Conservation (phyloP, 37 sponge, comb jelly and placozoan species). For the Aplysina aerophoba region DNA sequence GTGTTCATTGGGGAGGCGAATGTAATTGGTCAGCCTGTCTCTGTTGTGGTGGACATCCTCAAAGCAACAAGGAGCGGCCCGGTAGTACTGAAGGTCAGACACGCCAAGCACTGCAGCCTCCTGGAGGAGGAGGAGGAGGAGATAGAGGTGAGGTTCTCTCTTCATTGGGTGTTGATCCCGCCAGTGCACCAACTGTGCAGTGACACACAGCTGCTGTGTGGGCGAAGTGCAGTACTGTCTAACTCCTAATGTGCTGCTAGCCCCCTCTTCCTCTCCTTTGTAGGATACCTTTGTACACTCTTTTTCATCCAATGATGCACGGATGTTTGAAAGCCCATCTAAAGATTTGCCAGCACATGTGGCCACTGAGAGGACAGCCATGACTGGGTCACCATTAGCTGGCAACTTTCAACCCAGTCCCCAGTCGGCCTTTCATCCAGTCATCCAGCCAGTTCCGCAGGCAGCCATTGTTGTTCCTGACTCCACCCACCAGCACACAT, state of each 20-base stretch:
- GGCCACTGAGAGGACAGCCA: background rate
- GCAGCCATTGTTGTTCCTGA: no score
- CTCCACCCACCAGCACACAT: slow-evolving; percentile 9
- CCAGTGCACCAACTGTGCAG: no score
- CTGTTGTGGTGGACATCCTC: background rate
- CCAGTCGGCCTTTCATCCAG: slow-evolving; percentile 15
- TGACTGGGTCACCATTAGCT: background rate
- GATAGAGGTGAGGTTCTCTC: background rate
- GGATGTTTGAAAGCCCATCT: no score
- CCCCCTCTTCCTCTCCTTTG: no score
- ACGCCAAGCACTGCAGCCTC: slow-evolving; percentile 12
- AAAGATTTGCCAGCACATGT: background rate
- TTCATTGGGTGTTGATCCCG: no score
- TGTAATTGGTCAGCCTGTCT: slow-evolving; percentile 15
- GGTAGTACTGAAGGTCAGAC: background rate
- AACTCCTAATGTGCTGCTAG: no score
- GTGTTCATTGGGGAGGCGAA: slow-evolving; percentile 66
- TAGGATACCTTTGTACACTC: no score
- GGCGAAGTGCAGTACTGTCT: no score
- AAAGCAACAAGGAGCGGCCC: background rate
- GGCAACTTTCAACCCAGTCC: slow-evolving; percentile 24
- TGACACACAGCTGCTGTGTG: no score
- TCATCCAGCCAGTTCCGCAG: background rate
- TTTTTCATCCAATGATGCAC: no score
- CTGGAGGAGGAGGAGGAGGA: background rate